Evolutionary conservation across 2,888 invertebrate genomes (phyloP).

Genomic region (Drosophila leonis): DNA sequence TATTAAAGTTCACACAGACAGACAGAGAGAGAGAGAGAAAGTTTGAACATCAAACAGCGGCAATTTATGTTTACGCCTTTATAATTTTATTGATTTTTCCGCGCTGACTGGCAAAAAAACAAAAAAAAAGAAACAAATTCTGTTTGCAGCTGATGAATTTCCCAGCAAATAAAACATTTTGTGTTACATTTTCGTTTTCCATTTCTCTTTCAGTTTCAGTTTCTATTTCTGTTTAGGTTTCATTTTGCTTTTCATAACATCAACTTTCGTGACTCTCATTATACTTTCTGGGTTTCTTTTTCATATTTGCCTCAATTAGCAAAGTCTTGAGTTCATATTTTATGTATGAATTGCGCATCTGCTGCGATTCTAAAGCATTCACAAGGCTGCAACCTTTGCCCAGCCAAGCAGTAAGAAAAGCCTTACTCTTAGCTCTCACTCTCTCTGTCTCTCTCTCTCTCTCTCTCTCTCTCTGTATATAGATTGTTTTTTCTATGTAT

Average conservation of each 20-base stretch:
- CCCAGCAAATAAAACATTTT: constrained; percentile 59
- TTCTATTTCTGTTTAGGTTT: constrained; percentile 10
- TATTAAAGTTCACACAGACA: constrained; percentile 33
- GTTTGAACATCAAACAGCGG: constrained; percentile 37
- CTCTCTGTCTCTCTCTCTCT: neutral
- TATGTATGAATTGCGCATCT: constrained; percentile 13
- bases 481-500: neutral
- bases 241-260: constrained; percentile 39
- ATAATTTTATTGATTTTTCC: constrained; percentile 79
- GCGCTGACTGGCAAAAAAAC: constrained; percentile 49
- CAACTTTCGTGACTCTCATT: constrained; percentile 37
- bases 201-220: neutral
- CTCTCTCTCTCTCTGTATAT: neutral
- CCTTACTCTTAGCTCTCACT: neutral
- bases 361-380: constrained; percentile 2
- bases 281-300: constrained; percentile 50
- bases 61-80: constrained; percentile 74
- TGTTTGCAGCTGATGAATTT: constrained; percentile 66
- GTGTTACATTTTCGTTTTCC: constrained; percentile 8
- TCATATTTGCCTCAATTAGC: constrained; percentile 68
- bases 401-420: neutral
- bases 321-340: constrained; percentile 30
- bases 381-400: neutral
- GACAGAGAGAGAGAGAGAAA: constrained; percentile 4
- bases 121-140: constrained; percentile 23